phyloP scores from a whole-genome alignment of 2,888 invertebrate species.

The Neoscelio sp. region DNA sequence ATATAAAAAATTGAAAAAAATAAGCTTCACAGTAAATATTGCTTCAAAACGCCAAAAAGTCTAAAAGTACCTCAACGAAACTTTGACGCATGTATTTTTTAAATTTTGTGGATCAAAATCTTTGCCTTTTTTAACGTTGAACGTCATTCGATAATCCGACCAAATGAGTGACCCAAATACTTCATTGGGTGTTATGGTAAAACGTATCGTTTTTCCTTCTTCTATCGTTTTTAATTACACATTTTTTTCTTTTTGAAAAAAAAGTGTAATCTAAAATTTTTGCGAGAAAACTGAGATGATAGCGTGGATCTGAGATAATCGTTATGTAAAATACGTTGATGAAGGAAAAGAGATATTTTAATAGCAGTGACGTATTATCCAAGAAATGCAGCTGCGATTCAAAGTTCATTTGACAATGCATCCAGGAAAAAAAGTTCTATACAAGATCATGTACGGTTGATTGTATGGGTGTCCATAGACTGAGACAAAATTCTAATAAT shows the following conservation, averaged over 20 bases:
- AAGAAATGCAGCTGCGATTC: not conserved
- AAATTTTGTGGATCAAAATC: conserved; percentile 17
- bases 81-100: conserved; percentile 11
- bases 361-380: not conserved
- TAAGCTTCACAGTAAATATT: too few relatives aligned
- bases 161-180: conserved; percentile 53
- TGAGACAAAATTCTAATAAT: too few relatives aligned
- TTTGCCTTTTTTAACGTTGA: conserved; percentile 1
- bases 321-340: not conserved
- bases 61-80: not conserved
- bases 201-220: conserved; percentile 20
- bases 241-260: not conserved
- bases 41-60: too few relatives aligned
- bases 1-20: too few relatives aligned
- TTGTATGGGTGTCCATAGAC: too few relatives aligned
- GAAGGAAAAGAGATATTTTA: not conserved
- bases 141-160: conserved; percentile 39
- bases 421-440: too few relatives aligned
- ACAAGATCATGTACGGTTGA: too few relatives aligned
- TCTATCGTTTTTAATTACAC: not conserved
- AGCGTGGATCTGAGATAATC: too few relatives aligned
- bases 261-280: not conserved
- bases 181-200: conserved; percentile 13
- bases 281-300: conserved; percentile 17
- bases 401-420: conserved; percentile 3